Evolutionary conservation across 1,140 invertebrate species (phyloP).

Genomic region (Diuraphis noxia): DNA sequence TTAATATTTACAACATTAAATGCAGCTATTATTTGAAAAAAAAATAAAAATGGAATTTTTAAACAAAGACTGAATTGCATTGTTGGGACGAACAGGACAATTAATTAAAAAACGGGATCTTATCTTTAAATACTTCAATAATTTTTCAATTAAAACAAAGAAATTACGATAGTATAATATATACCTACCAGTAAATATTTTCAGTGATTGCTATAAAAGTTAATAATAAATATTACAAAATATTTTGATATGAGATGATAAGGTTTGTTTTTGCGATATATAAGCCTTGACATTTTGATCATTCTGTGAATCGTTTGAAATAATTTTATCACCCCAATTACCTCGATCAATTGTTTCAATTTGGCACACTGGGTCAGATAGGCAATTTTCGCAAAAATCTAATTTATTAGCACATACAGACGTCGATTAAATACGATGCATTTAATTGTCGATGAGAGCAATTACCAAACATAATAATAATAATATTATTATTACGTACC

Average conservation of each 20-base stretch:
- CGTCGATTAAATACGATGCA: neutral
- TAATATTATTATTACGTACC: neutral
- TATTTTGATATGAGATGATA: neutral
- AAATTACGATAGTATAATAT: neutral
- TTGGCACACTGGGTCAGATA: neutral
- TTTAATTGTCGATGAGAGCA: neutral
- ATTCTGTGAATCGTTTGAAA: neutral
- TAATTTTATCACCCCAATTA: neutral
- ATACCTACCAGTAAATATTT: neutral
- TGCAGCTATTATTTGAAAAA: too few species aligned
- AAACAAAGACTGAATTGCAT: too few species aligned
- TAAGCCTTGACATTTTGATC: neutral
- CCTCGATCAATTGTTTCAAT: neutral
- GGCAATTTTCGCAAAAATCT: neutral
- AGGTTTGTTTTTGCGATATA: neutral
- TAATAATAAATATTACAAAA: slow-evolving; percentile 12
- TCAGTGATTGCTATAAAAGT: neutral
- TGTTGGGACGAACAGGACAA: too few species aligned
- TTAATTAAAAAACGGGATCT: too few species aligned
- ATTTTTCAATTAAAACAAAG: neutral
- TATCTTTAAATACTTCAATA: neutral
- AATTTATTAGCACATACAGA: neutral
- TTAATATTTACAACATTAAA: too few species aligned
- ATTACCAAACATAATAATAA: neutral
- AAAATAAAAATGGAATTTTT: too few species aligned